phyloP scores from a whole-genome alignment of 2,888 invertebrate genomes.

The Cinara cedri region DNA sequence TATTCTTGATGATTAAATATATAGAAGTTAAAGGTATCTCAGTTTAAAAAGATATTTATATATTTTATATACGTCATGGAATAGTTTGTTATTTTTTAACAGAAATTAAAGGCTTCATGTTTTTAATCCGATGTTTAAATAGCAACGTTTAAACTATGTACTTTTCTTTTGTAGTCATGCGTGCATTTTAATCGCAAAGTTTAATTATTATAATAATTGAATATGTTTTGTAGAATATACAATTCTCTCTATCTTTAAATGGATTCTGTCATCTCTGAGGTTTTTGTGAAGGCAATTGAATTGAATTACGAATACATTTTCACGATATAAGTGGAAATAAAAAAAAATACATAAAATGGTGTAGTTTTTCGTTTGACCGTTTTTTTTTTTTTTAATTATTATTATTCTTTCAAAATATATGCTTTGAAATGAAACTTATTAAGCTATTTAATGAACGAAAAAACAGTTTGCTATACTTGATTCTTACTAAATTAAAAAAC shows the following conservation, averaged over 20 bases:
- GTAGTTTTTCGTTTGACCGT: too few relatives aligned
- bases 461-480: too few relatives aligned
- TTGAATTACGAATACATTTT: neutral
- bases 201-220: slow-evolving; percentile 11
- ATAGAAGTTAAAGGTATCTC: too few relatives aligned
- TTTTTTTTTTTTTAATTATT: too few relatives aligned
- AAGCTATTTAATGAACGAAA: too few relatives aligned
- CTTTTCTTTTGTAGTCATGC: neutral
- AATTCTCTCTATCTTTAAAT: slow-evolving; percentile 3
- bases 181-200: neutral
- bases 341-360: neutral
- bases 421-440: too few relatives aligned
- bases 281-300: neutral
- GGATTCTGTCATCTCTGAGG: slow-evolving; percentile 10
- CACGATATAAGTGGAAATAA: neutral
- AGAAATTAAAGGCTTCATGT: neutral
- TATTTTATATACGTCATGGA: too few relatives aligned
- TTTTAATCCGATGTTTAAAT: neutral
- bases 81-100: slow-evolving; percentile 6
- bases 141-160: neutral
- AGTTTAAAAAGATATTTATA: too few relatives aligned
- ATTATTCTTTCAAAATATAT: too few relatives aligned
- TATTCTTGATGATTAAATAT: too few relatives aligned
- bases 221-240: neutral
- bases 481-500: too few relatives aligned